Base-by-base conservation (phyloP, 30 jellyfish, hydroid and myxozoan species). In the Pelagia noctiluca region DNA sequence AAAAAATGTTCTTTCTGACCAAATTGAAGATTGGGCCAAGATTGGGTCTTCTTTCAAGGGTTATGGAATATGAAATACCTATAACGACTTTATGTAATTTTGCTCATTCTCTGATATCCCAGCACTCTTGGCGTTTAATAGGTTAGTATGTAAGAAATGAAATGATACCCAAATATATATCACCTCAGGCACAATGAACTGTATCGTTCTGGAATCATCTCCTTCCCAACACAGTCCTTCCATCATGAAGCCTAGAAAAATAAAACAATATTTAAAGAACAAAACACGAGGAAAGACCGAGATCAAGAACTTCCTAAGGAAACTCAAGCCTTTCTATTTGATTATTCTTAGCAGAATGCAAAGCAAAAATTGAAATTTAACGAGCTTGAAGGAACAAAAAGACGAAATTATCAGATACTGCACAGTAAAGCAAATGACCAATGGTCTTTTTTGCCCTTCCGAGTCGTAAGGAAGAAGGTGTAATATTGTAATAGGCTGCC, bases 151-250 rank as follows among this genome's bases (percentile, higher is more conserved):
- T 70, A 5, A 18, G 3, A 8, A 16, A 19, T 11, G 37, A 63
- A 3, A 23, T 66, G 25, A 13, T 19, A 2, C n/a, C 19, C 5
- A 11, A 18, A 26, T 8, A 22, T 4, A 33, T 22, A 19, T 71
- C 75, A 92, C 98, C 96, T 94, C 91, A 11, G 98, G 98, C 7
- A 93, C 98, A 53, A 93, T 90, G 71, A 93, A 93, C 65, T 93
- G 98, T 8, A 87, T 76, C 1, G 98, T 93, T 52, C 96, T 81
- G 18, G 97, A 75, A 47, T 93, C 97, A 53, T 86, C 96, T 21
- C 98, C 98, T 31, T 87, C 98, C 98, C 98, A 93, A 53, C 96
- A 86, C 11, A 93, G 83, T 29, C 98, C 86, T 70, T 93, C 98
- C 97, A 93, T 93, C 98, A 93, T 93, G 72, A 93, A 93, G 13